Conservation (phyloP, 2,113 vertebrate species). For the Apistogramma diplotaenia region DNA sequence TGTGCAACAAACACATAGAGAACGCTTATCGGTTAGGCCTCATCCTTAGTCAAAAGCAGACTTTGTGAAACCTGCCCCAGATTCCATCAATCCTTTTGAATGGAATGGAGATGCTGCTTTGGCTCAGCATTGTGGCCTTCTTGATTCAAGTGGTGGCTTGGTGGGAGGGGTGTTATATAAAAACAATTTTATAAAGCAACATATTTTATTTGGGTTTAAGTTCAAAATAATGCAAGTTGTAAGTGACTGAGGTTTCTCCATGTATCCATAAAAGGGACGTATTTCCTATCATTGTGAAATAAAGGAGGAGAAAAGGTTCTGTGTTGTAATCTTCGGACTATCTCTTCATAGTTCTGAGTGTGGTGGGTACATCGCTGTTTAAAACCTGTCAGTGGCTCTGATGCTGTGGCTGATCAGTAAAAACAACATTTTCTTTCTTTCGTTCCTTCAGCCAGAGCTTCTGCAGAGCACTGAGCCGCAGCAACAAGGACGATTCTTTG, state of each 20-base stretch:
- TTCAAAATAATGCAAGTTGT: no score
- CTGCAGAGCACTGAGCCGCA: constrained; percentile 75
- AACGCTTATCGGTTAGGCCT: not conserved
- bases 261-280: not conserved
- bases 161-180: not conserved
- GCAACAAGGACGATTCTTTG: not conserved
- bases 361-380: not conserved
- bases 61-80: constrained; percentile 3
- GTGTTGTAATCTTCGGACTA: not conserved
- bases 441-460: constrained; percentile 81
- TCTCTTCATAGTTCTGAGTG: not conserved
- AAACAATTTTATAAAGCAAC: not conserved
- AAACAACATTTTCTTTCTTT: not conserved
- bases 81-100: not conserved
- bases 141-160: not conserved
- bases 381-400: not conserved
- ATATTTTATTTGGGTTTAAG: not conserved
- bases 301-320: not conserved
- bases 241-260: not conserved
- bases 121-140: not conserved
- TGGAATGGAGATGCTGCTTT: not conserved
- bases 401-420: not conserved
- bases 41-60: not conserved
- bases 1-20: not conserved
- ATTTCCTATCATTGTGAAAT: not conserved